phyloP scores from a whole-genome alignment of 2,888 invertebrate genomes.

The Eristalis arbustorum region DNA sequence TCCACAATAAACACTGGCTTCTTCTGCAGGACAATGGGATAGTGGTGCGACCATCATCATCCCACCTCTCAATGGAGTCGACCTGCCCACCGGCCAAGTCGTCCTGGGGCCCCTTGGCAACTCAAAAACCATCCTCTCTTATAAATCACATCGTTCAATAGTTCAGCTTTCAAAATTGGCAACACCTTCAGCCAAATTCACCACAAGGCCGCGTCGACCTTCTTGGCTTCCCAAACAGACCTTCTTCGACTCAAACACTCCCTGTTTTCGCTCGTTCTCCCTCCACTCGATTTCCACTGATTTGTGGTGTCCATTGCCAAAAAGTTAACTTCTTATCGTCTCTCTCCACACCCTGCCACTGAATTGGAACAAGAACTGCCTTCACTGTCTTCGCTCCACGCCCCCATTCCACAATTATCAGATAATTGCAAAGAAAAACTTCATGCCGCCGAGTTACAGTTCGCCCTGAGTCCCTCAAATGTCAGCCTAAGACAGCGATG shows the following conservation, averaged over 20 bases:
- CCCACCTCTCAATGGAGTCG: no score
- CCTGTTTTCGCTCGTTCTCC: neutral
- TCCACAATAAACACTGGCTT: no score
- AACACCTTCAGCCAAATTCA: no score
- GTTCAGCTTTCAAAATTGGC: no score
- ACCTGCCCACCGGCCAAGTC: no score
- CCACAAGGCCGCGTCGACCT: no score
- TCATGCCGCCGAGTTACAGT: conserved; percentile 32
- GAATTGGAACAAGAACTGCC: neutral
- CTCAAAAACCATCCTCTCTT: no score
- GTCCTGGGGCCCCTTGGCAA: no score
- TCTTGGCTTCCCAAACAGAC: no score
- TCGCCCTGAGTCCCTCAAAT: neutral
- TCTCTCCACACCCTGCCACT: neutral
- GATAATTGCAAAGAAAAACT: conserved; percentile 54
- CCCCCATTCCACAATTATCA: conserved; percentile 42
- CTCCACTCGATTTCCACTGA: neutral
- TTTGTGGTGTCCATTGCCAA: neutral
- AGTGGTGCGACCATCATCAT: no score
- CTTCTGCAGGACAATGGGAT: no score
- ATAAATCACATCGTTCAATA: no score
- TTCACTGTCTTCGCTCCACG: neutral
- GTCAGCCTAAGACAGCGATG: neutral
- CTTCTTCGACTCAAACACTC: neutral
- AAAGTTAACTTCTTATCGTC: neutral